Percentiles rank a stretch among this genome's conserved stretches.
These are phyloP conservation scores for Pasiphila rectangulata DNA, from an alignment of 2,888 invertebrate species.

Conservation along the genomic window DNA sequence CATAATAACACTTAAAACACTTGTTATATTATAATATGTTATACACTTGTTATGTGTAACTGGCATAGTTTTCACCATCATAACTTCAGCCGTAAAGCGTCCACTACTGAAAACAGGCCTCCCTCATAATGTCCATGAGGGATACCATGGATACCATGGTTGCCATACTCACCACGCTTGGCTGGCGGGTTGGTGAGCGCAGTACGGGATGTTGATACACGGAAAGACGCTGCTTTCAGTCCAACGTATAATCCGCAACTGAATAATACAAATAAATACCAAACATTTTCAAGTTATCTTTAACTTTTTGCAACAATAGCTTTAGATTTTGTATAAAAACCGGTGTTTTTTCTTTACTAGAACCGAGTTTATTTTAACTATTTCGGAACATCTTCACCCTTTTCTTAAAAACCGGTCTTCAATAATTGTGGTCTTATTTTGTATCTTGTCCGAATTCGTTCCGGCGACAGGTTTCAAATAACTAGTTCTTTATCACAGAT, in stretches of 20 bases:
- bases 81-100: too few relatives aligned
- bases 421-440: constrained; percentile 32
- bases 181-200: too few relatives aligned
- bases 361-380: constrained; percentile 6
- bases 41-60: too few relatives aligned
- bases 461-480: constrained; percentile 52
- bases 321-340: constrained; percentile 18
- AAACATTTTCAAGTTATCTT: constrained; percentile 1
- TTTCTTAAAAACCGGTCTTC: constrained; percentile 12
- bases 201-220: too few relatives aligned
- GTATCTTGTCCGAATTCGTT: constrained; percentile 43
- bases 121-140: too few relatives aligned
- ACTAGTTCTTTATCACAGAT: constrained; percentile 21
- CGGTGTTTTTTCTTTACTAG: constrained; percentile 11
- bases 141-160: too few relatives aligned
- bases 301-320: constrained; percentile 16
- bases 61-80: too few relatives aligned
- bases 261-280: neutral
- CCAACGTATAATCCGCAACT: constrained; percentile 2
- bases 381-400: constrained; percentile 15
- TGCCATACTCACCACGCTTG: too few relatives aligned
- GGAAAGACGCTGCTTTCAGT: too few relatives aligned
- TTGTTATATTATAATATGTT: too few relatives aligned
- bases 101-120: too few relatives aligned
- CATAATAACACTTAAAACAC: too few relatives aligned